phyloP scores from a whole-genome alignment of 2,113 vertebrate genomes.

The Percina caprodes region DNA sequence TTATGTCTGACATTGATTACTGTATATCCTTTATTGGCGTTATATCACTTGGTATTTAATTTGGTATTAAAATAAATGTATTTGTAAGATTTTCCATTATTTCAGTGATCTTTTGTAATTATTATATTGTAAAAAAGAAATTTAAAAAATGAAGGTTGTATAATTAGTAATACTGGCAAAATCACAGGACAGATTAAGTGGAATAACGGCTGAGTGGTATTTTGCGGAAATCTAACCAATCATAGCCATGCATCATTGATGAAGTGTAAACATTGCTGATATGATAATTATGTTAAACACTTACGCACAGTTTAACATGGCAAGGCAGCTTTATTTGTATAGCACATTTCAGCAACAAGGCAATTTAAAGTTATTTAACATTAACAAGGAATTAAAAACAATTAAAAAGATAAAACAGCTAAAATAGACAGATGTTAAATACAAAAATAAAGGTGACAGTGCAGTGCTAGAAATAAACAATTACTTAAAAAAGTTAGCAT shows the following conservation, averaged over 20 bases:
- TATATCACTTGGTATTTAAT: not conserved
- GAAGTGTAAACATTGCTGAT: not conserved
- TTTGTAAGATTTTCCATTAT: conserved; percentile 24
- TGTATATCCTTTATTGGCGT: not conserved
- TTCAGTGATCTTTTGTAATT: not conserved
- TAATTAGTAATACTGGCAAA: conserved; percentile 28
- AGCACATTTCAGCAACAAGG: no score
- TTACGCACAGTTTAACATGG: not conserved
- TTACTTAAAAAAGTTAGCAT: no score
- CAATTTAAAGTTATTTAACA: no score
- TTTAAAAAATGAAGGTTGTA: conserved; percentile 16
- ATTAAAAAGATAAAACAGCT: no score
- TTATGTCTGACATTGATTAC: not conserved
- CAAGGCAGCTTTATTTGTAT: no score
- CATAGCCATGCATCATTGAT: conserved; percentile 12
- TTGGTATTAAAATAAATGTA: not conserved
- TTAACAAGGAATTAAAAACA: no score
- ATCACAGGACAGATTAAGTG: conserved; percentile 2
- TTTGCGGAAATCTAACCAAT: conserved; percentile 11
- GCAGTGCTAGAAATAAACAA: no score
- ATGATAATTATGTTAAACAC: not conserved
- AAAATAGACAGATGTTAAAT: no score
- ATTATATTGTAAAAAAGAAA: not conserved
- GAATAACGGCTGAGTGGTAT: conserved; percentile 9
- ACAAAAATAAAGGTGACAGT: no score